A percentile compares a stretch with the other conserved stretches of the same genome.
Evolutionary conservation across 2,888 invertebrate genomes (phyloP).

Genomic region (Ligdia adustata): DNA sequence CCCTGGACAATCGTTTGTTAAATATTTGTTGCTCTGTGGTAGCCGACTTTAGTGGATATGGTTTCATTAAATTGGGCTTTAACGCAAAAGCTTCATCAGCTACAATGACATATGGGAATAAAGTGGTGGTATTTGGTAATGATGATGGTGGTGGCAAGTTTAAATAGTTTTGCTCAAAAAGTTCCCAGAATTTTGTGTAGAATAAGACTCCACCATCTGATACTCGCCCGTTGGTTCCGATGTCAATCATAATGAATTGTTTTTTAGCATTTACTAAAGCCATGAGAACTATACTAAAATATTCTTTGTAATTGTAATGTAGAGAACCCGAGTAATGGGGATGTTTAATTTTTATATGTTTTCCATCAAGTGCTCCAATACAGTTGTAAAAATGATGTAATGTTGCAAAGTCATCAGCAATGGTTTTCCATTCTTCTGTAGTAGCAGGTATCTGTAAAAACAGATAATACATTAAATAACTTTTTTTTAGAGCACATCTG

Average conservation of each 20-base stretch:
- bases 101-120: background rate
- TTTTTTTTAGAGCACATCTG: conserved; percentile 12
- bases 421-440: conserved; percentile 15
- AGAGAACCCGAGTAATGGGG: conserved; percentile 10
- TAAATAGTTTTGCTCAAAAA: background rate
- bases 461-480: conserved; percentile 10
- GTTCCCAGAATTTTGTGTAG: conserved; percentile 5
- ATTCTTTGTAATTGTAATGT: conserved; percentile 19
- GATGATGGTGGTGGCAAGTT: background rate
- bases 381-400: conserved; percentile 10
- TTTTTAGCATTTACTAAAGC: conserved; percentile 11
- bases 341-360: conserved; percentile 8
- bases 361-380: conserved; percentile 18
- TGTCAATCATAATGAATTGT: conserved; percentile 7
- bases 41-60: background rate
- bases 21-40: background rate
- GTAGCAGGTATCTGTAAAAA: conserved; percentile 13
- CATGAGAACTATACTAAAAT: conserved; percentile 13
- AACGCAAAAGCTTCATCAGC: background rate
- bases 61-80: background rate
- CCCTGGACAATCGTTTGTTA: background rate
- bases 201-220: conserved; percentile 8
- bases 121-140: background rate
- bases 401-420: conserved; percentile 9
- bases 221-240: conserved; percentile 5